Conservation (phyloP, 1,140 invertebrate species). For the Leptopilina boulardi region DNA sequence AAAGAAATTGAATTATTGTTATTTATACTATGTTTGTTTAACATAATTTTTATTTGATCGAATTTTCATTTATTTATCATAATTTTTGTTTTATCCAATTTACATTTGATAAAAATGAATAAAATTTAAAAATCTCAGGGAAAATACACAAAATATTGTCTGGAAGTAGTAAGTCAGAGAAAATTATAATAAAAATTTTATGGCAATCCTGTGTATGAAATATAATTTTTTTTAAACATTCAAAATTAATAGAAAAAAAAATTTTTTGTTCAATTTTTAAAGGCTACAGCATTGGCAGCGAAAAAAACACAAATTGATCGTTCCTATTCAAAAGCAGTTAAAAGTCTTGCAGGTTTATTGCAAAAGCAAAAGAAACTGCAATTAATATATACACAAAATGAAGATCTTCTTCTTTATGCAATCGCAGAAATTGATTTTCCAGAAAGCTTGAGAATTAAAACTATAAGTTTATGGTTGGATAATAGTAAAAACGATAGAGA, state of each 20-base stretch:
- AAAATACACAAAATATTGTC: too few species aligned
- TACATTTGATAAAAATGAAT: too few species aligned
- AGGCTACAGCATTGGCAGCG: background rate
- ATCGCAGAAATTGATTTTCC: background rate
- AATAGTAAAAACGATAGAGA: background rate
- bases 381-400: constrained; percentile 8
- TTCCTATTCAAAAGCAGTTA: background rate
- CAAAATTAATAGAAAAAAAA: background rate
- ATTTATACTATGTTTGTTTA: too few species aligned
- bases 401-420: background rate
- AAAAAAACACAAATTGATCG: background rate
- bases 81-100: too few species aligned
- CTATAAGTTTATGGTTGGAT: background rate
- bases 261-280: background rate
- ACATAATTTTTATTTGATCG: too few species aligned
- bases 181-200: too few species aligned
- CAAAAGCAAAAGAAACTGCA: background rate
- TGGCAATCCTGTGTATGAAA: too few species aligned
- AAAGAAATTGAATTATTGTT: too few species aligned
- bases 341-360: background rate
- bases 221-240: too few species aligned
- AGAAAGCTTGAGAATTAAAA: background rate
- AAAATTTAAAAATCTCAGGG: too few species aligned
- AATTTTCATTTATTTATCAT: too few species aligned
- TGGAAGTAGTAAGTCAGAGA: too few species aligned